Evolutionary conservation across 2,113 vertebrate species (phyloP).

Genomic region (Engystomops pustulosus): DNA sequence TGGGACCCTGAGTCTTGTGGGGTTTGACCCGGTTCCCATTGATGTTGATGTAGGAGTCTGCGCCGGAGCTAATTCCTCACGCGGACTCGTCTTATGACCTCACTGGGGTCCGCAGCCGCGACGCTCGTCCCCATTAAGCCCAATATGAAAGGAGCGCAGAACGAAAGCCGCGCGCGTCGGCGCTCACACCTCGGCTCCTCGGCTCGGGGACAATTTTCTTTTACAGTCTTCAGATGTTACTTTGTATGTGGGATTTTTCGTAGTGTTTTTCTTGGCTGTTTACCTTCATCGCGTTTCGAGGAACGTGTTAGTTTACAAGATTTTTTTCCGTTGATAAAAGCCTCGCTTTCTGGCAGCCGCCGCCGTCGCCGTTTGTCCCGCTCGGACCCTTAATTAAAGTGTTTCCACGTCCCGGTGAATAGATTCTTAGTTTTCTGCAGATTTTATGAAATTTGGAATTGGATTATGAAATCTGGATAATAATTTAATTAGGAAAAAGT

Average conservation of each 20-base stretch:
- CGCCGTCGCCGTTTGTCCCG: background rate
- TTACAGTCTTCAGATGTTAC: constrained; percentile 32
- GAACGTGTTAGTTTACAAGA: constrained; percentile 31
- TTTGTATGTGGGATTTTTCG: constrained; percentile 9
- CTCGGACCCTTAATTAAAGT: background rate
- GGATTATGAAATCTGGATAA: background rate
- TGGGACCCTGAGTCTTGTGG: background rate
- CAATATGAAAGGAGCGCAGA: constrained; percentile 21
- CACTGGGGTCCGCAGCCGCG: background rate
- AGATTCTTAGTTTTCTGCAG: background rate
- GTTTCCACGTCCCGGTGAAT: background rate
- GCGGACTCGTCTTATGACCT: constrained; percentile 14
- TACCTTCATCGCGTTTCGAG: background rate
- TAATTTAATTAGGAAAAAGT: constrained; percentile 12
- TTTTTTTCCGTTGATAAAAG: constrained; percentile 9
- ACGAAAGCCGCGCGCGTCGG: background rate
- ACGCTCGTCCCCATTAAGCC: background rate
- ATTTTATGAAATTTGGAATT: background rate
- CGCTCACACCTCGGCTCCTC: constrained; percentile 22
- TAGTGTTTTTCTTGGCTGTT: constrained; percentile 39
- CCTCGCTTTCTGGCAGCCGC: background rate
- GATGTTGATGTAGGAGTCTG: background rate
- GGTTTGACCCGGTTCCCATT: constrained; percentile 15
- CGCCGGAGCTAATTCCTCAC: constrained; percentile 5
- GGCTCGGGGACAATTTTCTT: background rate